Evolutionary conservation across 1,140 invertebrate genomes (phyloP).

Genomic region (Papilio polytes): DNA sequence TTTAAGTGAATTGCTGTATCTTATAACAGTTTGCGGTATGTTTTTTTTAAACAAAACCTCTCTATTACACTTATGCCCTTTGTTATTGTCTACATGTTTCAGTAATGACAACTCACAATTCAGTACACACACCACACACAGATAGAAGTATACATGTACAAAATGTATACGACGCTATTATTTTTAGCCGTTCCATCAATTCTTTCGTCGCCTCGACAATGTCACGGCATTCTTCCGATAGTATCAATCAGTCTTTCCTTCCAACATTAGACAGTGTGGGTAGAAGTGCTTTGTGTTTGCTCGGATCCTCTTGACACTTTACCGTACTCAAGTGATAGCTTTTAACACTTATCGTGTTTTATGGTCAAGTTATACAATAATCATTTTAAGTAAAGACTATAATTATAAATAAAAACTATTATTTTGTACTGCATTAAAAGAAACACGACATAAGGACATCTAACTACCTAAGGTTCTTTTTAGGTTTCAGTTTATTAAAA

Average conservation of each 20-base stretch:
- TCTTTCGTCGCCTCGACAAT: constrained; percentile 5
- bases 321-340: constrained; percentile 22
- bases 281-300: constrained; percentile 32
- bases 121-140: too few relatives aligned
- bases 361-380: not conserved
- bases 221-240: constrained; percentile 24
- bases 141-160: too few relatives aligned
- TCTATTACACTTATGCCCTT: too few relatives aligned
- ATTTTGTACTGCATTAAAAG: too few relatives aligned
- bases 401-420: not conserved
- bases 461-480: too few relatives aligned
- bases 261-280: not conserved
- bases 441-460: too few relatives aligned
- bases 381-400: not conserved
- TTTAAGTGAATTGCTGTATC: constrained; percentile 44
- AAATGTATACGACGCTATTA: not conserved
- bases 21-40: not conserved
- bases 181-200: constrained; percentile 23
- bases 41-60: too few relatives aligned
- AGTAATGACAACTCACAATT: not conserved
- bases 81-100: not conserved
- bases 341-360: constrained; percentile 23
- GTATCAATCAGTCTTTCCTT: constrained; percentile 30
- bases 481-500: too few relatives aligned
- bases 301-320: constrained; percentile 23